Evolutionary conservation across 2,113 vertebrate genomes (phyloP).

Genomic region (Hepsetus odoe): DNA sequence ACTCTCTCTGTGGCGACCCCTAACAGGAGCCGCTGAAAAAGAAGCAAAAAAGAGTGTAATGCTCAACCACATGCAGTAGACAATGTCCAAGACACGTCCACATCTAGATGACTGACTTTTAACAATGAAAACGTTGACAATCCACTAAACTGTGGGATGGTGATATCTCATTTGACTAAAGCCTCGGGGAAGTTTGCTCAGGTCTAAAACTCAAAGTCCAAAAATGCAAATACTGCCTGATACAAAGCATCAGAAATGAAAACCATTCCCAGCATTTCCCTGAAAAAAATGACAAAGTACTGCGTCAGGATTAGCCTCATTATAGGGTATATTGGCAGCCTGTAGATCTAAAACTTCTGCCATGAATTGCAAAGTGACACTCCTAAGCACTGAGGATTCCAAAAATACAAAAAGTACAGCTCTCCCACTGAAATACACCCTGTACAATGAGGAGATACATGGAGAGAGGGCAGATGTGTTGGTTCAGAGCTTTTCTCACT

Average conservation of each 20-base stretch:
- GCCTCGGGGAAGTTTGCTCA: background rate
- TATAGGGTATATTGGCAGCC: background rate
- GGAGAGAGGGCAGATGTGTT: too few species aligned
- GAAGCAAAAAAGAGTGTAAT: too few species aligned
- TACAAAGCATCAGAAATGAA: background rate
- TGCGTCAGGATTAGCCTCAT: background rate
- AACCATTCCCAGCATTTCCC: background rate
- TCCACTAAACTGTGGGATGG: too few species aligned
- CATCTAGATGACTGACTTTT: too few species aligned
- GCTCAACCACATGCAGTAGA: too few species aligned
- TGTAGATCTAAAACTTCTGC: background rate
- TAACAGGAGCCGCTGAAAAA: too few species aligned
- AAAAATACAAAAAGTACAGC: background rate
- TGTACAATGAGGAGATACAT: too few species aligned
- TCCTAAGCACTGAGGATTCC: too few species aligned
- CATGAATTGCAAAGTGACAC: background rate
- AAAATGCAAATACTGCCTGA: background rate
- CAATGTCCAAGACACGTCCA: too few species aligned
- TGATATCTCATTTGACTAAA: background rate
- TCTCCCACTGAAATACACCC: background rate
- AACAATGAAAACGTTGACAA: too few species aligned
- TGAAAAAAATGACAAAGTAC: background rate
- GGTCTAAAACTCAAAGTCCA: background rate
- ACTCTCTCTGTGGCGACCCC: too few species aligned
- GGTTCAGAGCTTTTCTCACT: too few species aligned